Conservation (phyloP, 2,797 vertebrate species). For the Prunella strophiata region DNA sequence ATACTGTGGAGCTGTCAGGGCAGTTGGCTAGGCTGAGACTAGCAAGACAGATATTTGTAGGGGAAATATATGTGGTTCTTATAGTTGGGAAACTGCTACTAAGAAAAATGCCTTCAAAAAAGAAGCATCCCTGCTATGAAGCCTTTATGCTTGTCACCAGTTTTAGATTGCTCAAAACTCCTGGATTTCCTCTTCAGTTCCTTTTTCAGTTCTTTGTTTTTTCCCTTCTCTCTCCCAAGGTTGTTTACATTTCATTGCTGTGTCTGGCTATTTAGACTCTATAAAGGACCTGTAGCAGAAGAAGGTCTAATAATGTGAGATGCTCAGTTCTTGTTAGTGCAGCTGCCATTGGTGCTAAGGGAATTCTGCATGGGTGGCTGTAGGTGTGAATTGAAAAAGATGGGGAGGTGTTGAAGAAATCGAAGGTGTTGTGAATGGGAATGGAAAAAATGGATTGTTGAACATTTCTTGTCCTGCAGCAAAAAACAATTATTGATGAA, state of each 20-base stretch:
- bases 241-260: slow-evolving; percentile 13
- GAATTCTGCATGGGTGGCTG: slow-evolving; percentile 10
- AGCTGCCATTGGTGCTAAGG: not conserved
- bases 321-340: slow-evolving; percentile 34
- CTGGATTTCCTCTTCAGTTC: not conserved
- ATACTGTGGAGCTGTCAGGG: not conserved
- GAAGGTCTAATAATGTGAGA: slow-evolving; percentile 3
- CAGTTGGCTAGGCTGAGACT: not conserved
- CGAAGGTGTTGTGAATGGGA: not conserved
- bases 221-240: not conserved
- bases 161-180: not conserved
- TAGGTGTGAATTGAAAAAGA: slow-evolving; percentile 40
- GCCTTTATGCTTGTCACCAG: not conserved
- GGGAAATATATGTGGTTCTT: not conserved
- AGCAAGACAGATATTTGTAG: not conserved
- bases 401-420: slow-evolving; percentile 3
- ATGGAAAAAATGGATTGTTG: not conserved
- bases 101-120: not conserved
- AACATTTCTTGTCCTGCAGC: slow-evolving; percentile 18
- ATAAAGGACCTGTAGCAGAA: not conserved
- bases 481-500: slow-evolving; percentile 16
- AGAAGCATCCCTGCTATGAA: not conserved
- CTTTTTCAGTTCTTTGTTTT: not conserved
- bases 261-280: not conserved
- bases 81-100: not conserved